A percentile compares a stretch with the other conserved stretches of the same genome.
These are phyloP conservation scores for Dryobates pubescens DNA, from an alignment of 2,797 vertebrate genomes.

Conservation along the genomic window DNA sequence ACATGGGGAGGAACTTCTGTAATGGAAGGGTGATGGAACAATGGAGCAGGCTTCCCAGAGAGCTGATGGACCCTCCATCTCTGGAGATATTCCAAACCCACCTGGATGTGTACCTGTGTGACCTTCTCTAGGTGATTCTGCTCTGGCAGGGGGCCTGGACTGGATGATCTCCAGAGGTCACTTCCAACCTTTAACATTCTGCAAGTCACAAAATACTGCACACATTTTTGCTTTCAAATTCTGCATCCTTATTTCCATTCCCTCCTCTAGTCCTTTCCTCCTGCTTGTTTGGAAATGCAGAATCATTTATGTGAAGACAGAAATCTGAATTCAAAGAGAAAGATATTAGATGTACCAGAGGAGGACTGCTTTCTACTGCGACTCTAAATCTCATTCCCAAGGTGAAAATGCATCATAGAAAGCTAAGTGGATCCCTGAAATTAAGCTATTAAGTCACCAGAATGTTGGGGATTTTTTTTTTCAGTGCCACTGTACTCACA, in stretches of 20 bases:
- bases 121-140: too few species aligned
- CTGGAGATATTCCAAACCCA: too few species aligned
- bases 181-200: too few species aligned
- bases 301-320: not conserved
- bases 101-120: too few species aligned
- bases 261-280: not conserved
- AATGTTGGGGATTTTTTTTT: not conserved
- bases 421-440: not conserved
- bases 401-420: not conserved
- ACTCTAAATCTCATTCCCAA: not conserved
- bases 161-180: too few species aligned
- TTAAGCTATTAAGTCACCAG: not conserved
- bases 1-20: too few species aligned
- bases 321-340: not conserved
- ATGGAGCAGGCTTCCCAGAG: too few species aligned
- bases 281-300: too few species aligned
- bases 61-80: too few species aligned
- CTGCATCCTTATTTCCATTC: not conserved
- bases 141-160: too few species aligned
- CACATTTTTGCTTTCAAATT: not conserved
- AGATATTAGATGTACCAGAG: not conserved
- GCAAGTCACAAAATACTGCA: not conserved
- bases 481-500: not conserved
- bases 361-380: not conserved
- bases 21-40: too few species aligned